These are phyloP conservation scores for Trichoplusia ni DNA, from an alignment of 1,140 invertebrate species.

Conservation along the genomic window DNA sequence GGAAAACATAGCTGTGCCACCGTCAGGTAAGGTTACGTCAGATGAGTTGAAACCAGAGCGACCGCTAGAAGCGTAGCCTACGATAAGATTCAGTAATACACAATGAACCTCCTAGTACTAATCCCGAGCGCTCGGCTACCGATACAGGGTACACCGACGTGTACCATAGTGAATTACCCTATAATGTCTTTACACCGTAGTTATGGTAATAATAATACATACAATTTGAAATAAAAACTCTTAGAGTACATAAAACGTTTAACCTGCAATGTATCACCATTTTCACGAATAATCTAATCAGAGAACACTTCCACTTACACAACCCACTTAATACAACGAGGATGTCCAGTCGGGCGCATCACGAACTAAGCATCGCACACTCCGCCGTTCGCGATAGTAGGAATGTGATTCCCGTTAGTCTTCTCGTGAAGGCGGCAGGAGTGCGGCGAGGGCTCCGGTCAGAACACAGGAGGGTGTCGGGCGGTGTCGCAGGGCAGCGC, in stretches of 20 bases:
- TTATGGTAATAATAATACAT: conserved; percentile 44
- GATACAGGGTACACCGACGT: conserved; percentile 14
- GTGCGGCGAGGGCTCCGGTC: conserved; percentile 54
- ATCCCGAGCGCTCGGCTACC: conserved; percentile 41
- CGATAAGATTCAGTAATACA: conserved; percentile 50
- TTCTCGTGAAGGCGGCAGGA: conserved; percentile 68
- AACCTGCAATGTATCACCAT: conserved; percentile 57
- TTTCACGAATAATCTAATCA: conserved; percentile 47
- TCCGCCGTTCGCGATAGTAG: conserved; percentile 59
- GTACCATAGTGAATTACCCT: conserved; percentile 26
- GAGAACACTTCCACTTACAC: conserved; percentile 47
- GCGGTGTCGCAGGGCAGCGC: conserved; percentile 57
- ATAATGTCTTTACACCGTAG: conserved; percentile 29
- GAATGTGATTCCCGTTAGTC: conserved; percentile 66
- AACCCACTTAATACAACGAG: conserved; percentile 36
- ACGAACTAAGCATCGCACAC: conserved; percentile 55
- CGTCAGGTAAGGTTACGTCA: conserved; percentile 49
- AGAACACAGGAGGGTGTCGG: conserved; percentile 53
- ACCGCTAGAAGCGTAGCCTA: conserved; percentile 73
- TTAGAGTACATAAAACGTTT: conserved; percentile 58
- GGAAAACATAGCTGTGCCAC: conserved; percentile 53
- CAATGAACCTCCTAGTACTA: conserved; percentile 41
- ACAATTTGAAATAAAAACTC: conserved; percentile 69
- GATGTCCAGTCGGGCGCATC: conserved; percentile 15
- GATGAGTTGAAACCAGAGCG: conserved; percentile 66